Evolutionary conservation across 2,797 vertebrate genomes (phyloP).

Genomic region (Spondyliosoma cantharus): DNA sequence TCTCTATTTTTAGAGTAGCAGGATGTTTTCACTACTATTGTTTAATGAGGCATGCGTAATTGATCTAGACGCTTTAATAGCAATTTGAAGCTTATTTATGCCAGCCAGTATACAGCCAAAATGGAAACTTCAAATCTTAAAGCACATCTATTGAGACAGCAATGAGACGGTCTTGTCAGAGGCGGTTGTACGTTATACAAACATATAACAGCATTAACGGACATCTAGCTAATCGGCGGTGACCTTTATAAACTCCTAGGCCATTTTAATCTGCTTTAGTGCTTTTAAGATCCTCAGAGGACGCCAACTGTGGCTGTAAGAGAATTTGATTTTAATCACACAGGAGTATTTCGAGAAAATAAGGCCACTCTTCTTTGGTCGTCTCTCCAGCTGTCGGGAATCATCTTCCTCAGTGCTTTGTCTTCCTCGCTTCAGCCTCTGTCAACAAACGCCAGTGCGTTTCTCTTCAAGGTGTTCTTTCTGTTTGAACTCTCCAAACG

Average conservation of each 20-base stretch:
- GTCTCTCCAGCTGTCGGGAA: slow-evolving; percentile 14
- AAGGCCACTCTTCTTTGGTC: slow-evolving; percentile 27
- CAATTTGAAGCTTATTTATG: not conserved
- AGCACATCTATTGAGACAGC: not conserved
- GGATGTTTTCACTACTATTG: not conserved
- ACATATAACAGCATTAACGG: not conserved
- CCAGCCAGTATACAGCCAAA: not conserved
- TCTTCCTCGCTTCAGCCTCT: not conserved
- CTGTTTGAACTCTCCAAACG: not conserved
- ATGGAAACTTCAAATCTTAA: not conserved
- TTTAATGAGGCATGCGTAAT: slow-evolving; percentile 6
- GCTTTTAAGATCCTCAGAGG: slow-evolving; percentile 27
- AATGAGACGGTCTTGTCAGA: slow-evolving; percentile 22
- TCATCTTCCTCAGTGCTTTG: slow-evolving; percentile 1
- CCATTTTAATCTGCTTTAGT: slow-evolving; percentile 32
- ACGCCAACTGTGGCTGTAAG: not conserved
- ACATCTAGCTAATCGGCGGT: slow-evolving; percentile 24
- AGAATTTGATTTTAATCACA: slow-evolving; percentile 16
- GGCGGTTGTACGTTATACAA: slow-evolving; percentile 7
- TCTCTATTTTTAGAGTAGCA: not conserved
- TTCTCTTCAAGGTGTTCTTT: not conserved
- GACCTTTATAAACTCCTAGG: not conserved
- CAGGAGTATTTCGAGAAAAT: not conserved
- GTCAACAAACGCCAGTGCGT: not conserved
- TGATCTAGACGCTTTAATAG: slow-evolving; percentile 16